Conservation (phyloP, 1,140 invertebrate species). For the Luehdorfia chinensis region DNA sequence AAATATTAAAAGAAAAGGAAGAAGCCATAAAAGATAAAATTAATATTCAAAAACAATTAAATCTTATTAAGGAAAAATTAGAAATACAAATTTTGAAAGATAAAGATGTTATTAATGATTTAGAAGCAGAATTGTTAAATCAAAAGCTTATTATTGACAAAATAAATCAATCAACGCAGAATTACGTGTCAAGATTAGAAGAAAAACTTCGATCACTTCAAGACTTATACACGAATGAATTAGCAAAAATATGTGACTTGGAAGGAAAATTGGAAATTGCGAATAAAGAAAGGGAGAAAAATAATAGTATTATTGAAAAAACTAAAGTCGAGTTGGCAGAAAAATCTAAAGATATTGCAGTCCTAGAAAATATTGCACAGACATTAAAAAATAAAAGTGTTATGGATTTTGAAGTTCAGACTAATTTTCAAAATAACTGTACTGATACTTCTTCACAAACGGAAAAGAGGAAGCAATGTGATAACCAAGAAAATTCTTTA, state of each 20-base stretch:
- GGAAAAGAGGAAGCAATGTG: not conserved
- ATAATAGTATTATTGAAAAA: slow-evolving; percentile 28
- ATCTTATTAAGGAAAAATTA: slow-evolving; percentile 38
- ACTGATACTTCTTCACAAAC: slow-evolving; percentile 17
- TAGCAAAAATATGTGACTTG: slow-evolving; percentile 34
- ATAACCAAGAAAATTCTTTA: not conserved
- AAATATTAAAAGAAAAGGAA: slow-evolving; percentile 58
- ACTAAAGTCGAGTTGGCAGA: slow-evolving; percentile 25
- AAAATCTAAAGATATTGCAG: slow-evolving; percentile 41
- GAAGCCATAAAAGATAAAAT: slow-evolving; percentile 41
- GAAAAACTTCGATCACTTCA: slow-evolving; percentile 43
- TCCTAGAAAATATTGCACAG: slow-evolving; percentile 33
- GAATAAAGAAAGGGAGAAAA: slow-evolving; percentile 25
- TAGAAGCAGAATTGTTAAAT: slow-evolving; percentile 52
- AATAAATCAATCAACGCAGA: slow-evolving; percentile 43
- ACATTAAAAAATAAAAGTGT: slow-evolving; percentile 16
- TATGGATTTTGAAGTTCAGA: slow-evolving; percentile 14
- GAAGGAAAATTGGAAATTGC: slow-evolving; percentile 33
- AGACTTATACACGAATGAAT: slow-evolving; percentile 40
- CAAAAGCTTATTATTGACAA: slow-evolving; percentile 58
- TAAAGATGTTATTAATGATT: slow-evolving; percentile 42
- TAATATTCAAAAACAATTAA: slow-evolving; percentile 41
- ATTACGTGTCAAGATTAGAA: slow-evolving; percentile 45
- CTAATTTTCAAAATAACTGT: slow-evolving; percentile 4
- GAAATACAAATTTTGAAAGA: slow-evolving; percentile 43